Evolutionary conservation across 2,113 vertebrate species (phyloP), one percentile per base, ranked within the genome.

Genomic region (Atlantisia rogersi): DNA sequence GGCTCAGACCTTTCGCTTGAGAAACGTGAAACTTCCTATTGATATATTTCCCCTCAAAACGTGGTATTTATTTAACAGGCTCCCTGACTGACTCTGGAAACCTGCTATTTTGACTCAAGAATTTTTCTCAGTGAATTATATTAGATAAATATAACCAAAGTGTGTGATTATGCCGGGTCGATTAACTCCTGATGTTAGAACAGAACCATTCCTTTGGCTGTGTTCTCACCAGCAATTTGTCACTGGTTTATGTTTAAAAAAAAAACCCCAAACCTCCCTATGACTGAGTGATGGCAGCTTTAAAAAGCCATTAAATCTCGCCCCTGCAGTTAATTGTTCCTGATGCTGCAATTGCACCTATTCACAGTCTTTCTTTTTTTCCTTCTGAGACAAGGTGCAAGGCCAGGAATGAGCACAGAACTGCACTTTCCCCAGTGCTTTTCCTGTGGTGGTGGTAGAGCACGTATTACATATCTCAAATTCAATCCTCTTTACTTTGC

Each of bases 121-220:
- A 92, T 97, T 96, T 97, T 96, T 97, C 89, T 97, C 87, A 63
- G 84, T 96, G 95, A 97, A 90, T 97, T 97, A 97, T 96, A 97
- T 96, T 97, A 97, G 95, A 97, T 97, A 97, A 97, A 97, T 97
- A 97, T 87, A 95, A 97, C 95, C 85, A n/a, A 93, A 97, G 96
- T 96, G 82, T 94, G 77, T 73, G 80, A 92, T 95, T 95, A 94
- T 95, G 70, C 79, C 83, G 84, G 82, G 85, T 92, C 93, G 39
- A 88, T 92, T 97, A 95, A 96, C 74, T 95, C 93, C 93, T 91
- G 97, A 96, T 91, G 87, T 88, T 92, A 88, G 97, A 91, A 71
- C 4, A 67, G 85, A 94, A 77, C 83, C 87, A 82, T 93, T 95
- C 62, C 59, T 77, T 93, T 96, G 94, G 73, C 93, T 96, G 46